These are phyloP conservation scores for human DNA, from an alignment of 2,113 vertebrate species.

Conservation along the genomic window GRCh38 chr4:85826501-85827000, in stretches of 20 bases:
- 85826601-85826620: neutral
- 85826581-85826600: neutral
- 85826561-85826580: conserved; percentile 45
- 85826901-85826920: neutral
- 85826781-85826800: neutral
- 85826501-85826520: conserved; percentile 82
- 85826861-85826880: neutral
- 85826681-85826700: neutral
- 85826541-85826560: conserved; percentile 63
- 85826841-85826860: neutral
- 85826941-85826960: neutral
- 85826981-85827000: neutral
- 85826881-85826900: neutral
- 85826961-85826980: neutral
- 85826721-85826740: neutral
- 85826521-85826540: conserved; percentile 75
- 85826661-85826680: neutral
- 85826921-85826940: neutral
- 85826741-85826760: neutral
- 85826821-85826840: neutral
- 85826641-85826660: neutral
- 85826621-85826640: neutral
- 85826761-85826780: neutral
- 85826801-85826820: neutral
- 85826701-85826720: neutral